Evolutionary conservation across 2,113 vertebrate genomes (phyloP).

Genomic region (Python bivittatus): DNA sequence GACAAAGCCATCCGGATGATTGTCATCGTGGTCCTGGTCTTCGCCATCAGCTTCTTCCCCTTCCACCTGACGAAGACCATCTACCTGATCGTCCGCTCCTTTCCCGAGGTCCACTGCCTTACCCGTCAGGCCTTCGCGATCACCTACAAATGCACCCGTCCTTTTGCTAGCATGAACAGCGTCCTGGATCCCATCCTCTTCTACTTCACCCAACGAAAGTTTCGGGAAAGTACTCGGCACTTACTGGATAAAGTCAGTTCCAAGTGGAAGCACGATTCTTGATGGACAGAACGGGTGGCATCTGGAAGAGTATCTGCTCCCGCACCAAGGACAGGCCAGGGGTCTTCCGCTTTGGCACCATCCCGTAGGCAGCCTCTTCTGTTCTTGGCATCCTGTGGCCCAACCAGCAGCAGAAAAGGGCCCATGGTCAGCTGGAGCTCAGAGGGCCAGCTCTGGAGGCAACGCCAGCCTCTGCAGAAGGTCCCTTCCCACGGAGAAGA

Average conservation of each 20-base stretch:
- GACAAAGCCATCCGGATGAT: slow-evolving; percentile 89
- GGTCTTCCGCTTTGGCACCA: not conserved
- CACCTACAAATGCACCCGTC: slow-evolving; percentile 90
- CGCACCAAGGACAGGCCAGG: rapidly evolving
- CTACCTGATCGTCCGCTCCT: slow-evolving; percentile 86
- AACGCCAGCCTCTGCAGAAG: not conserved
- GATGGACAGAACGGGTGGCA: not conserved
- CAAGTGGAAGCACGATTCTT: slow-evolving; percentile 66
- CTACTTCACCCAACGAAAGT: slow-evolving; percentile 91
- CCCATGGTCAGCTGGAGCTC: rapidly evolving
- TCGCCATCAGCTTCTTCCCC: slow-evolving; percentile 92
- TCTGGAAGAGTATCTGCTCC: rapidly evolving
- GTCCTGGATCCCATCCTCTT: slow-evolving; percentile 95
- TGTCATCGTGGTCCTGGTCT: slow-evolving; percentile 83
- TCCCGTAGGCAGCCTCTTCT: not conserved
- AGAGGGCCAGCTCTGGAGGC: not conserved
- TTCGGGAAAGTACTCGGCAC: slow-evolving; percentile 78
- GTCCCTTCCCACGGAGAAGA: not conserved
- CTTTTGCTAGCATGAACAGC: slow-evolving; percentile 96
- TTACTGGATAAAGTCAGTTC: slow-evolving; percentile 81
- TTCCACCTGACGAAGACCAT: slow-evolving; percentile 94
- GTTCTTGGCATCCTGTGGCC: not conserved
- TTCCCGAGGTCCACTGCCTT: slow-evolving; percentile 65
- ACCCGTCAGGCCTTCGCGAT: slow-evolving; percentile 83
- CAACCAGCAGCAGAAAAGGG: not conserved